phyloP scores from a whole-genome alignment of 2,113 vertebrate species.

The Nansenia antarctica region DNA sequence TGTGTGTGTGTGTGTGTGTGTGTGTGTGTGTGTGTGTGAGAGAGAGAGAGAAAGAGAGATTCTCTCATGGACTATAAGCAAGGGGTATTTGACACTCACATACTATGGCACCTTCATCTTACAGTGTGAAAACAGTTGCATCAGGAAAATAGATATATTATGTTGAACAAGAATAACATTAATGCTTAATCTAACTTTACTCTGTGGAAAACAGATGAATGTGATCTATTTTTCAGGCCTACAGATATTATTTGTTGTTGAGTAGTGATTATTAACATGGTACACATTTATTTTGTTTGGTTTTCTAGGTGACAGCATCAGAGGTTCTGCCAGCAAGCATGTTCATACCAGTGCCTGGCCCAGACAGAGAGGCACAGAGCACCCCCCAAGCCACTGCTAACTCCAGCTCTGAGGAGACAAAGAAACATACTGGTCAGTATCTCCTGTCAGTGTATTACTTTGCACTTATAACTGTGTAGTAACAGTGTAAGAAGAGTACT shows the following conservation, averaged over 20 bases:
- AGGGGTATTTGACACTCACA: too few relatives aligned
- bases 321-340: slow-evolving; percentile 96
- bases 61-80: background rate
- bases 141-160: background rate
- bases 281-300: slow-evolving; percentile 42
- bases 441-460: background rate
- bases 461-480: too few relatives aligned
- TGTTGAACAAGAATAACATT: background rate
- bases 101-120: too few relatives aligned
- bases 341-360: slow-evolving; percentile 88
- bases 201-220: background rate
- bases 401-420: slow-evolving; percentile 79
- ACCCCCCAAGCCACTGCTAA: slow-evolving; percentile 64
- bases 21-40: slow-evolving; percentile 27
- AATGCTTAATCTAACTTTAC: too few relatives aligned
- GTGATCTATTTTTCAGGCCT: background rate
- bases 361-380: slow-evolving; percentile 81
- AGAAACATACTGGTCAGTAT: slow-evolving; percentile 88
- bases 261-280: slow-evolving; percentile 33
- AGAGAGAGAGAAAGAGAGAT: background rate
- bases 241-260: background rate
- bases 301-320: slow-evolving; percentile 88
- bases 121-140: too few relatives aligned
- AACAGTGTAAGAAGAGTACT: too few relatives aligned
- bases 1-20: slow-evolving; percentile 78